These are phyloP conservation scores for Gasterosteus aculeatus DNA, from an alignment of 2,113 vertebrate genomes.

Conservation along the genomic window DNA sequence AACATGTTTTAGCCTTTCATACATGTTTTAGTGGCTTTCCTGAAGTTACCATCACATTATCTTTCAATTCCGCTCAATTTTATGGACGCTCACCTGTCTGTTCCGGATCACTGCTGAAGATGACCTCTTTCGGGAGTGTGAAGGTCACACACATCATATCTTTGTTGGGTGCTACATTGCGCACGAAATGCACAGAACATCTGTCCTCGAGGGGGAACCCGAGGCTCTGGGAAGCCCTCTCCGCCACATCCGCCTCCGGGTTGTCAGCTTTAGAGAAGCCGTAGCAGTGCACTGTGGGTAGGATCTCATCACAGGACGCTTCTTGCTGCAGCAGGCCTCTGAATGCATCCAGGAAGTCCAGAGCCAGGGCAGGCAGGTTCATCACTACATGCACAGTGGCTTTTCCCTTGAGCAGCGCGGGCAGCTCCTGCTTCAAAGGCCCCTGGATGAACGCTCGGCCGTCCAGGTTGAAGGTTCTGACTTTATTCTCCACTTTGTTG, in stretches of 20 bases:
- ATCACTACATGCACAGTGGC: constrained; percentile 87
- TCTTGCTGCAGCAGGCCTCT: constrained; percentile 80
- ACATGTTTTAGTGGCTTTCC: background rate
- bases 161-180: constrained; percentile 96
- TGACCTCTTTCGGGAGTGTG: constrained; percentile 82
- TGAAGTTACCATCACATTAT: background rate
- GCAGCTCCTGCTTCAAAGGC: constrained; percentile 85
- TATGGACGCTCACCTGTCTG: constrained; percentile 78
- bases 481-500: constrained; percentile 88
- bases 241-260: constrained; percentile 84
- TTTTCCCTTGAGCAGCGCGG: constrained; percentile 75
- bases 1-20: background rate
- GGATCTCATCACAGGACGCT: constrained; percentile 34
- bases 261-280: constrained; percentile 90
- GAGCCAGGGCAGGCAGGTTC: constrained; percentile 93
- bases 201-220: constrained; percentile 80
- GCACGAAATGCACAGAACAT: constrained; percentile 87
- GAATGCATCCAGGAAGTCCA: constrained; percentile 91
- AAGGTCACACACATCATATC: constrained; percentile 96
- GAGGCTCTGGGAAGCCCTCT: constrained; percentile 80
- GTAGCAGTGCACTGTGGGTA: constrained; percentile 92
- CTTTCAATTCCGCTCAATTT: background rate
- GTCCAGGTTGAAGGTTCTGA: constrained; percentile 89
- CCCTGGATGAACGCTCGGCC: constrained; percentile 91
- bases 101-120: constrained; percentile 78